phyloP scores from a whole-genome alignment of 2,888 invertebrate species.

The Ferrisia virgata region DNA sequence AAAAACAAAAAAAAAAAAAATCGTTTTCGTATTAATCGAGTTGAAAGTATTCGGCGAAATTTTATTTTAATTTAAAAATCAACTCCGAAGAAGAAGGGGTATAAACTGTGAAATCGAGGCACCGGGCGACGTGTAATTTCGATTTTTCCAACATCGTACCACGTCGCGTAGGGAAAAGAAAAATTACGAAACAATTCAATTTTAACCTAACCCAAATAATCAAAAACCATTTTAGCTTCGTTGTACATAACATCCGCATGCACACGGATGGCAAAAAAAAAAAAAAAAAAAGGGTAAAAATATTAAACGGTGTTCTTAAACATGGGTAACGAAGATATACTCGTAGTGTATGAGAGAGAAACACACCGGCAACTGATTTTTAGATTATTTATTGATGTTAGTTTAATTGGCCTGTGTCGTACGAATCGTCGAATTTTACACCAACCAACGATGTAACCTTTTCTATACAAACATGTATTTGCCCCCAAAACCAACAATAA shows the following conservation, averaged over 20 bases:
- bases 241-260: not conserved
- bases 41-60: not conserved
- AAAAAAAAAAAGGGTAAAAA: not conserved
- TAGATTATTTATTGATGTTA: not conserved
- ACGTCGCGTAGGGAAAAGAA: not conserved
- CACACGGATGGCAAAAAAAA: not conserved
- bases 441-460: not conserved
- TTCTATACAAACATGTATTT: not conserved
- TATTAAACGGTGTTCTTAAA: not conserved
- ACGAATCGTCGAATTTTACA: not conserved
- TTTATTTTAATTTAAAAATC: not conserved
- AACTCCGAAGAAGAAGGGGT: not conserved
- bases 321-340: not conserved
- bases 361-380: not conserved
- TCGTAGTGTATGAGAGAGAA: not conserved
- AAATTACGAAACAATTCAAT: not conserved
- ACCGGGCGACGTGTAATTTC: not conserved
- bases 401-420: not conserved
- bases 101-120: not conserved
- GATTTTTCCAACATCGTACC: not conserved
- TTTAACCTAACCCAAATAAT: not conserved
- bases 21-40: not conserved
- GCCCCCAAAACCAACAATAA: too few relatives aligned
- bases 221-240: not conserved
- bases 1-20: not conserved